Evolutionary conservation across 2,113 vertebrate genomes (phyloP).

Genomic region (Thunnus thynnus): DNA sequence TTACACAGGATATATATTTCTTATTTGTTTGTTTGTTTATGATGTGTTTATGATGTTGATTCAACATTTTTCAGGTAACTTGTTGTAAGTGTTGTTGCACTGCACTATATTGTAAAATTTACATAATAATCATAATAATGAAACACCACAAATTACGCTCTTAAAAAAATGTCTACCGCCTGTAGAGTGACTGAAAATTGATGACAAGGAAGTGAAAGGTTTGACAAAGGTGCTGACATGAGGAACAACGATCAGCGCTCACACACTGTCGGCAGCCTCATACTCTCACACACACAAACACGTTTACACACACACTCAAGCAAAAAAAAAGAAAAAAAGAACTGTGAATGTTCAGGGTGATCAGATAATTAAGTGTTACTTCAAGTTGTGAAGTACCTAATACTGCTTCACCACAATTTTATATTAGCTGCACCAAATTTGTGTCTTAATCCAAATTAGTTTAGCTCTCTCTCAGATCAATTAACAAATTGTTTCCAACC

Average conservation of each 20-base stretch:
- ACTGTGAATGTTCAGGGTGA: slow-evolving; percentile 54
- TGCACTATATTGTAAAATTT: background rate
- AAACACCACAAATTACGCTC: background rate
- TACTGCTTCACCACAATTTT: slow-evolving; percentile 2
- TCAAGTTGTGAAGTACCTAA: slow-evolving; percentile 52
- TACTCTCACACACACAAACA: slow-evolving; percentile 17
- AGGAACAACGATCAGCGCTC: slow-evolving; percentile 23
- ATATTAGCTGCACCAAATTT: slow-evolving; percentile 19
- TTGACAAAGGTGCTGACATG: slow-evolving; percentile 52
- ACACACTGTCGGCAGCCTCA: slow-evolving; percentile 19
- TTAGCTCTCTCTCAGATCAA: background rate
- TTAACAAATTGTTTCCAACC: slow-evolving; percentile 20
- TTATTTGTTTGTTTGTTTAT: background rate
- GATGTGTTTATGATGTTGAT: background rate
- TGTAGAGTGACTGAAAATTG: slow-evolving; percentile 7
- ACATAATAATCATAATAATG: background rate
- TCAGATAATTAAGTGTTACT: slow-evolving; percentile 64
- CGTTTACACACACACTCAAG: slow-evolving; percentile 3
- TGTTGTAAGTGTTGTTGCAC: background rate
- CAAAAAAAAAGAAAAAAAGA: slow-evolving; percentile 28
- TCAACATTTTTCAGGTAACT: slow-evolving; percentile 1
- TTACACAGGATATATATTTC: too few relatives aligned
- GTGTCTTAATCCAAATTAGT: slow-evolving; percentile 7
- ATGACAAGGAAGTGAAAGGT: slow-evolving; percentile 36
- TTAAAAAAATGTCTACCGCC: background rate